These are phyloP conservation scores for Tetraodon nigroviridis DNA, from an alignment of 2,113 vertebrate genomes.

Conservation along the genomic window DNA sequence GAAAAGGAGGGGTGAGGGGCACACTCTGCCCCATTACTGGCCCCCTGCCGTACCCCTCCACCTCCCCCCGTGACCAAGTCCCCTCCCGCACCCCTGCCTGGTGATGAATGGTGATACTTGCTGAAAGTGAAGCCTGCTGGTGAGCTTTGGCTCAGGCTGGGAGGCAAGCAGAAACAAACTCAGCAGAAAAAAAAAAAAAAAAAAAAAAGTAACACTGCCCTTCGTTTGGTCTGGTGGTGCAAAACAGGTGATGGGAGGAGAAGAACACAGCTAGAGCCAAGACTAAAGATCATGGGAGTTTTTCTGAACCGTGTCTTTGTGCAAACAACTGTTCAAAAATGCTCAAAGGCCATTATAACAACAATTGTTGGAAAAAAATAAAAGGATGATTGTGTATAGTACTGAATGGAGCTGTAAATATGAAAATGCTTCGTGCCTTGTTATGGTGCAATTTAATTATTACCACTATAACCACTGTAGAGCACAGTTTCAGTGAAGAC, in stretches of 20 bases:
- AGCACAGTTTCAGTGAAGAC: too few relatives aligned
- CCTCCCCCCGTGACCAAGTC: too few relatives aligned
- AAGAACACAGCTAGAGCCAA: background rate
- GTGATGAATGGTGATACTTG: conserved; percentile 80
- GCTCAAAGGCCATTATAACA: too few relatives aligned
- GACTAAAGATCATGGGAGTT: background rate
- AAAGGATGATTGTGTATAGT: too few relatives aligned
- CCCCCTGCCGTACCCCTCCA: conserved; percentile 53
- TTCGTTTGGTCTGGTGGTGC: conserved; percentile 57
- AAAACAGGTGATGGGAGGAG: background rate
- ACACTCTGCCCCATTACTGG: conserved; percentile 60
- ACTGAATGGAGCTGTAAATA: too few relatives aligned
- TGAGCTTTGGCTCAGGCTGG: conserved; percentile 64
- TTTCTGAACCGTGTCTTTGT: too few relatives aligned
- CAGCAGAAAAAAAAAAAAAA: conserved; percentile 23
- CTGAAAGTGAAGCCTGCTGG: conserved; percentile 77
- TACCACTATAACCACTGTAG: too few relatives aligned
- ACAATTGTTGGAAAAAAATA: too few relatives aligned
- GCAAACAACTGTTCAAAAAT: too few relatives aligned
- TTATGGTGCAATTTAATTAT: too few relatives aligned
- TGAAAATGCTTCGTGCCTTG: too few relatives aligned
- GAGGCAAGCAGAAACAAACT: conserved; percentile 59
- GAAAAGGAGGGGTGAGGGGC: conserved; percentile 55
- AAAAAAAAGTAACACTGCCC: conserved; percentile 53
- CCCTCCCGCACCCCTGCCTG: conserved; percentile 63